phyloP scores from a whole-genome alignment of 2,797 vertebrate genomes.

The Petrocephalus schoutedeni region DNA sequence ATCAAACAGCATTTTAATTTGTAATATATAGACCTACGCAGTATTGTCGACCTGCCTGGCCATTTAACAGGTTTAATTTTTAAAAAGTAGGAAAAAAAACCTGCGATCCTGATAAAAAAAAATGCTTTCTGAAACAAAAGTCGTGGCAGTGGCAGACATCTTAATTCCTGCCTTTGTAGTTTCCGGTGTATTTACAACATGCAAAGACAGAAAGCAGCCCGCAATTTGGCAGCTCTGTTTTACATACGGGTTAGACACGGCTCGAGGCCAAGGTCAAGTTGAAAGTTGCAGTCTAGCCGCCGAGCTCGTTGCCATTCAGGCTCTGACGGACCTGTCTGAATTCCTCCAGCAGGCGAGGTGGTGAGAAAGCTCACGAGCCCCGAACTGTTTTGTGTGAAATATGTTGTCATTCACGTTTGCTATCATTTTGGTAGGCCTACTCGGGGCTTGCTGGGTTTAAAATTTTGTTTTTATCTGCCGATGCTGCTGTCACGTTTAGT shows the following conservation, averaged over 20 bases:
- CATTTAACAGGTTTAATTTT: neutral
- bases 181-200: constrained; percentile 50
- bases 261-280: constrained; percentile 98
- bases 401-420: neutral
- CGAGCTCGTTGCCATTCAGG: constrained; percentile 68
- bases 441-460: neutral
- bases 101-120: neutral
- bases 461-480: neutral
- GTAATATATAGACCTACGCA: neutral
- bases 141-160: neutral
- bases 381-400: neutral
- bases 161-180: constrained; percentile 14
- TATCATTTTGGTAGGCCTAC: neutral
- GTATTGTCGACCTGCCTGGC: neutral
- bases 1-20: neutral
- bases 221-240: constrained; percentile 55
- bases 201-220: constrained; percentile 50
- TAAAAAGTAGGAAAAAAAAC: neutral
- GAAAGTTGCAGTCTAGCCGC: constrained; percentile 83
- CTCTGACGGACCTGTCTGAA: constrained; percentile 62
- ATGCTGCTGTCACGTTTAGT: neutral
- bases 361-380: neutral
- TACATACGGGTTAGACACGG: constrained; percentile 69
- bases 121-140: neutral
- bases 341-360: constrained; percentile 53